Evolutionary conservation across 2,888 invertebrate species (phyloP).

Genomic region (Therioaphis trifolii): DNA sequence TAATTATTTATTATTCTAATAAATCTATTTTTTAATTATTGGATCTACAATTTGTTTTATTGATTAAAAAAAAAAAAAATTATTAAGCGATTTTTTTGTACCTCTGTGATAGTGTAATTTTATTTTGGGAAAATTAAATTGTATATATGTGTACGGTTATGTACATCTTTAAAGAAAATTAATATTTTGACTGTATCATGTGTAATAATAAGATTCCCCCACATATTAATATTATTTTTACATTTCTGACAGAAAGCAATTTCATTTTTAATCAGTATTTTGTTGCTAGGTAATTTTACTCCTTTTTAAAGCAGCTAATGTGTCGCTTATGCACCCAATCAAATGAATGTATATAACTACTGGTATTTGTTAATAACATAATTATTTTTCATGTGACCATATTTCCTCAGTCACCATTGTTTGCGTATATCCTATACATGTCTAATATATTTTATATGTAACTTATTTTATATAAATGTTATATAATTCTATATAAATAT

Average conservation of each 20-base stretch:
- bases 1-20: constrained; percentile 45
- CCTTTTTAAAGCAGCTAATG: constrained; percentile 40
- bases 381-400: constrained; percentile 50
- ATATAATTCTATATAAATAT: constrained; percentile 56
- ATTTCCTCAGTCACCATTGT: constrained; percentile 58
- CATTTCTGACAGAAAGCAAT: constrained; percentile 2
- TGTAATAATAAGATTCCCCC: constrained; percentile 18
- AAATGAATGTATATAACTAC: background rate
- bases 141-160: constrained; percentile 42
- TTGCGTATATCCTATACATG: constrained; percentile 48
- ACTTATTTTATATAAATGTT: constrained; percentile 56
- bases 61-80: constrained; percentile 22
- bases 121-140: constrained; percentile 32
- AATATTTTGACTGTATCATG: constrained; percentile 11
- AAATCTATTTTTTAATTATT: constrained; percentile 41
- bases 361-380: constrained; percentile 49
- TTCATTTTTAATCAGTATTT: constrained; percentile 40
- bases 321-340: constrained; percentile 3
- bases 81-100: constrained; percentile 53
- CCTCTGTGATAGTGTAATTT: constrained; percentile 62
- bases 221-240: background rate
- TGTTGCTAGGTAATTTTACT: constrained; percentile 41
- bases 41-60: constrained; percentile 22
- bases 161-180: constrained; percentile 16
- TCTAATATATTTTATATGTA: constrained; percentile 48